These are phyloP conservation scores for Centruroides vittatus DNA, from an alignment of 1,140 invertebrate genomes.

Conservation along the genomic window DNA sequence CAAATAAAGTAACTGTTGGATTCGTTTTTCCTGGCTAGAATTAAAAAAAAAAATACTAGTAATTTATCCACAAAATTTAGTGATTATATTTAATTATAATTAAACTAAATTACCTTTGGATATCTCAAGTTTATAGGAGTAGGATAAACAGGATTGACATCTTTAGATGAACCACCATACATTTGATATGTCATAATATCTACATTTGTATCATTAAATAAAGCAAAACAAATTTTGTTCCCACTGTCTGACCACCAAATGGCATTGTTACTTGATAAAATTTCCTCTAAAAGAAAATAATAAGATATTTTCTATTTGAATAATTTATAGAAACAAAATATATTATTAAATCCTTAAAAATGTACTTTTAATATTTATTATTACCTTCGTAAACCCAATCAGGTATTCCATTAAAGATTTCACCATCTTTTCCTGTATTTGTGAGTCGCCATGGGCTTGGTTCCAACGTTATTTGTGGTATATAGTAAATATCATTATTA, in stretches of 20 bases:
- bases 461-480: constrained; percentile 41
- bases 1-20: too few relatives aligned
- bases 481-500: constrained; percentile 81
- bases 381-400: constrained; percentile 81
- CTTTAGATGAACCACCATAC: constrained; percentile 39
- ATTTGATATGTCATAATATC: constrained; percentile 56
- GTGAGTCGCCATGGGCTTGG: constrained; percentile 55
- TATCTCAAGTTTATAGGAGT: constrained; percentile 66
- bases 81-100: too few relatives aligned
- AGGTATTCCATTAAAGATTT: constrained; percentile 76
- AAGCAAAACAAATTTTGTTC: constrained; percentile 65
- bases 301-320: not conserved
- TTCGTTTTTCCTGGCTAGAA: too few relatives aligned
- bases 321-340: too few relatives aligned
- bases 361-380: not conserved
- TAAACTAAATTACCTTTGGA: constrained; percentile 48
- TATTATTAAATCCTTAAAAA: too few relatives aligned
- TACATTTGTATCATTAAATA: constrained; percentile 78
- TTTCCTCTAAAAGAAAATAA: constrained; percentile 47
- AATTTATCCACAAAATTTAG: too few relatives aligned
- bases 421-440: constrained; percentile 51
- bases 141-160: constrained; percentile 48
- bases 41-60: too few relatives aligned
- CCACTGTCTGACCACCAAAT: constrained; percentile 82
- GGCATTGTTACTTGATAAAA: constrained; percentile 64